Conservation (phyloP, 92 coral and sea anemone genomes). For the Porites cylindrica region DNA sequence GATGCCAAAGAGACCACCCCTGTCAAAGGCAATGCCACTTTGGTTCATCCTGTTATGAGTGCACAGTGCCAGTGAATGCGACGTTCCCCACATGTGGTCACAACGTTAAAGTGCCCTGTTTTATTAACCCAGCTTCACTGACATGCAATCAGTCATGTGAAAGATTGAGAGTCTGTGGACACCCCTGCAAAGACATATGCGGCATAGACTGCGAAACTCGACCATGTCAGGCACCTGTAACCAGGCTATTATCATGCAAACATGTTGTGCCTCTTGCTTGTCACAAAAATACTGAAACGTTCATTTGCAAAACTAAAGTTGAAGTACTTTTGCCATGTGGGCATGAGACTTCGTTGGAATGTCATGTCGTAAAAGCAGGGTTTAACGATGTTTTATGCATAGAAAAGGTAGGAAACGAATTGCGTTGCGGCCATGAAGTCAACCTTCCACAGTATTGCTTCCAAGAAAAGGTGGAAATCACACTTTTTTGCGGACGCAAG, state of each 20-base stretch:
- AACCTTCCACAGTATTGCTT: conserved; percentile 15
- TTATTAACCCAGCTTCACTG: conserved; percentile 11
- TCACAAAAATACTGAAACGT: conserved; percentile 13
- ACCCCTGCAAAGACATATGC: conserved; percentile 41
- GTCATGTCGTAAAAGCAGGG: not conserved
- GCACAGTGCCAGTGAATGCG: conserved; percentile 12
- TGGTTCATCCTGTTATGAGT: not conserved
- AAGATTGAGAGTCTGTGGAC: conserved; percentile 52
- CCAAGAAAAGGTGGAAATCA: not conserved
- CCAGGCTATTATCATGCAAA: conserved; percentile 60
- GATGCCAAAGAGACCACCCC: conserved; percentile 25
- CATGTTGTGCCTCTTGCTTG: conserved; percentile 47
- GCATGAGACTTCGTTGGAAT: conserved; percentile 23
- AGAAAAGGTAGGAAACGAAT: not conserved
- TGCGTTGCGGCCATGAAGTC: conserved; percentile 48
- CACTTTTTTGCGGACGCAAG: conserved; percentile 28
- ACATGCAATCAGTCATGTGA: conserved; percentile 59
- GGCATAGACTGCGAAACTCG: conserved; percentile 25
- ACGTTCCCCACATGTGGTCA: conserved; percentile 68
- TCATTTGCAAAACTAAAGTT: not conserved
- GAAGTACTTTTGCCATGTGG: not conserved
- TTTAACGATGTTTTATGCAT: not conserved
- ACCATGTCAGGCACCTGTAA: conserved; percentile 33
- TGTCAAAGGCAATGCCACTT: conserved; percentile 19
- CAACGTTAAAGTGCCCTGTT: conserved; percentile 47